phyloP scores from a whole-genome alignment of 2,888 invertebrate genomes.

The Palloptera scutellata region DNA sequence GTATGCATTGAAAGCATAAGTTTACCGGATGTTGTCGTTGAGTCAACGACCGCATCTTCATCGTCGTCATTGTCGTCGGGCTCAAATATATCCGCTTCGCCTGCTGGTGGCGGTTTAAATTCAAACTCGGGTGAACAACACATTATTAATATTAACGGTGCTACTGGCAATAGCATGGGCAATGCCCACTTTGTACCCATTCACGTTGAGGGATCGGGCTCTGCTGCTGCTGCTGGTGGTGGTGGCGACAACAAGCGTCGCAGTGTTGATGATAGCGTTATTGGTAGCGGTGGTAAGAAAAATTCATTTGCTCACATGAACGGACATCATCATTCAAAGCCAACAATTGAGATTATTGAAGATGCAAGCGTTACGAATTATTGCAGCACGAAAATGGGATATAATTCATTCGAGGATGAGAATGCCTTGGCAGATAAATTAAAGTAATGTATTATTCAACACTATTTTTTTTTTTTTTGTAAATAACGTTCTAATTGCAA shows the following conservation, averaged over 20 bases:
- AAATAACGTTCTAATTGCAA: background rate
- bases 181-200: conserved; percentile 62
- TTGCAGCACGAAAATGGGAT: conserved; percentile 8
- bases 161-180: conserved; percentile 56
- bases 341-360: conserved; percentile 54
- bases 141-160: conserved; percentile 61
- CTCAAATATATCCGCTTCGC: conserved; percentile 23
- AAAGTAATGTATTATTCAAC: conserved; percentile 36
- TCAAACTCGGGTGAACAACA: conserved; percentile 37
- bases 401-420: conserved; percentile 11
- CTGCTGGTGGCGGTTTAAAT: conserved; percentile 9
- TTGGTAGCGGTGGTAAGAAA: conserved; percentile 47
- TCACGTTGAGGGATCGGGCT: conserved; percentile 49
- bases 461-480: background rate
- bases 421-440: conserved; percentile 39
- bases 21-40: conserved; percentile 64
- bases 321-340: conserved; percentile 40
- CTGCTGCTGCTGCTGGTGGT: background rate
- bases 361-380: conserved; percentile 49
- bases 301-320: conserved; percentile 36
- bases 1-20: conserved; percentile 64
- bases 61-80: conserved; percentile 15
- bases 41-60: conserved; percentile 55
- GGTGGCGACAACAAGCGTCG: conserved; percentile 48
- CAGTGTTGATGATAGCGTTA: conserved; percentile 56